A percentile compares a stretch with the other conserved stretches of the same genome.
Conservation (phyloP, 1,140 invertebrate species). For the Maconellicoccus hirsutus region DNA sequence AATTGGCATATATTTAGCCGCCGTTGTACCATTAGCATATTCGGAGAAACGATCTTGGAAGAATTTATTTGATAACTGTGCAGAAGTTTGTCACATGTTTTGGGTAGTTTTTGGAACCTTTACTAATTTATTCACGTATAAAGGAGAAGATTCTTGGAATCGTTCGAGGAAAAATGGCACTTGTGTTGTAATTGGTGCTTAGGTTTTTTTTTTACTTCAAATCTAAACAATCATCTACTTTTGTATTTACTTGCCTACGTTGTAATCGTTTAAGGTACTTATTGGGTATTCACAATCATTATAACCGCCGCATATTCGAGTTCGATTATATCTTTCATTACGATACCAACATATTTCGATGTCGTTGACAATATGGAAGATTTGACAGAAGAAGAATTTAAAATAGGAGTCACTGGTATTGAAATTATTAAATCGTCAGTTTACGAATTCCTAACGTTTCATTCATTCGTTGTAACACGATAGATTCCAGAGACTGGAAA, state of each 20-base stretch:
- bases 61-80: conserved; percentile 48
- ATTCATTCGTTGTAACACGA: conserved; percentile 6
- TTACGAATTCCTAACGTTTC: too few species aligned
- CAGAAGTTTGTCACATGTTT: conserved; percentile 49
- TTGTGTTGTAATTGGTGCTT: conserved; percentile 50
- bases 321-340: conserved; percentile 66
- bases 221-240: conserved; percentile 23
- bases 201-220: background rate
- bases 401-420: conserved; percentile 45
- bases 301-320: conserved; percentile 65
- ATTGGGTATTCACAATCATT: conserved; percentile 69
- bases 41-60: conserved; percentile 51
- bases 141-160: conserved; percentile 51
- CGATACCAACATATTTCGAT: conserved; percentile 53
- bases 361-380: conserved; percentile 52
- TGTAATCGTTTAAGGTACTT: conserved; percentile 41
- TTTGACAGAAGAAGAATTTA: conserved; percentile 44
- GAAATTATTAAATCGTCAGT: too few species aligned
- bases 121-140: conserved; percentile 62
- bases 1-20: conserved; percentile 53
- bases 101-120: conserved; percentile 65
- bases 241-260: too few species aligned
- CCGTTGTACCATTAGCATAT: conserved; percentile 54
- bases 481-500: conserved; percentile 58
- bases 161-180: conserved; percentile 53